phyloP scores from a whole-genome alignment of 2,113 vertebrate species.

The Philantomba maxwellii region DNA sequence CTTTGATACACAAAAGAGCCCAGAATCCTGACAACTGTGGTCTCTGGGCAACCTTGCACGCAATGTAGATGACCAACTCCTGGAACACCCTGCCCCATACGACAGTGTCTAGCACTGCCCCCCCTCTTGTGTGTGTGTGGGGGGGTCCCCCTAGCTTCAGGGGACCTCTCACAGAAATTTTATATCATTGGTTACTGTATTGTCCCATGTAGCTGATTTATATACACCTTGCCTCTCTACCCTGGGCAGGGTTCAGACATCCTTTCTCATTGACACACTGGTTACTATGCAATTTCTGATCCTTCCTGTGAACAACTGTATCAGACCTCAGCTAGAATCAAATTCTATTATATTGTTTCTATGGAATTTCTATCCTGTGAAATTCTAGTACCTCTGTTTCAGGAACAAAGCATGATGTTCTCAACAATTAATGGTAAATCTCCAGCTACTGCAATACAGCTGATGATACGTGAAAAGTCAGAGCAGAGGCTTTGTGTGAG shows the following conservation, averaged over 20 bases:
- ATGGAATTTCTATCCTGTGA: neutral
- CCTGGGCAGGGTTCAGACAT: neutral
- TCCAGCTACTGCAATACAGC: neutral
- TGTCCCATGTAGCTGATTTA: neutral
- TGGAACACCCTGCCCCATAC: rapidly evolving
- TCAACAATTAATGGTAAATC: neutral
- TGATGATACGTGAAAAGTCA: neutral
- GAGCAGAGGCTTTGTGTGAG: neutral
- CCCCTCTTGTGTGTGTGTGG: neutral
- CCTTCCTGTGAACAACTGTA: neutral
- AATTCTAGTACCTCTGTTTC: neutral
- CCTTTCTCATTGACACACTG: neutral
- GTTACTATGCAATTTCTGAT: neutral
- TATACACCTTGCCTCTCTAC: neutral
- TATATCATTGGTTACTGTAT: neutral
- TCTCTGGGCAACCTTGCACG: neutral
- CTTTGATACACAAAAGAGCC: neutral
- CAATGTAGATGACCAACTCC: neutral
- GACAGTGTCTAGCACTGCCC: too few relatives aligned
- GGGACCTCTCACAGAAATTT: neutral
- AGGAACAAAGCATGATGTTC: neutral
- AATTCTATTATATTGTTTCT: neutral
- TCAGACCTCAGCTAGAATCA: neutral
- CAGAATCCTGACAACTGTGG: neutral
- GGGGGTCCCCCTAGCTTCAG: neutral